phyloP scores from a whole-genome alignment of 2,888 invertebrate genomes.

The Drosophila sordidapex region DNA sequence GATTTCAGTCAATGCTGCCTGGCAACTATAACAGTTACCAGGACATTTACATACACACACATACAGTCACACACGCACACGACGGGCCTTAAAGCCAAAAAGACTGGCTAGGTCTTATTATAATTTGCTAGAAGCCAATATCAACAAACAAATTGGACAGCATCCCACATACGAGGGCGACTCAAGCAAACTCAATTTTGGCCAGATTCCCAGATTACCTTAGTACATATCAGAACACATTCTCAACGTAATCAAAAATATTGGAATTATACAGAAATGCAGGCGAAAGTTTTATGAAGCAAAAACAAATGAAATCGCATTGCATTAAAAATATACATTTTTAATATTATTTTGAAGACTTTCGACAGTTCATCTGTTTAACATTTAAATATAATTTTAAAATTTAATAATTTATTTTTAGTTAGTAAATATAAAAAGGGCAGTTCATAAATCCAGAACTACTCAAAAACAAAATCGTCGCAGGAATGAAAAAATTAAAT shows the following conservation, averaged over 20 bases:
- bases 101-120: conserved; percentile 46
- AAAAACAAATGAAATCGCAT: background rate
- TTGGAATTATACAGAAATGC: background rate
- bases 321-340: background rate
- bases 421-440: no score
- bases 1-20: conserved; percentile 53
- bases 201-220: background rate
- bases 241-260: background rate
- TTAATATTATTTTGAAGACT: background rate
- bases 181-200: background rate
- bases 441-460: no score
- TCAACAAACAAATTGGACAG: conserved; percentile 41
- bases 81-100: background rate
- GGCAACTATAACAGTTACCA: conserved; percentile 55
- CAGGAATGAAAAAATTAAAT: background rate
- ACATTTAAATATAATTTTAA: background rate
- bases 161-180: conserved; percentile 24
- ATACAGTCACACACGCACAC: background rate
- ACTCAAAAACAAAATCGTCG: background rate
- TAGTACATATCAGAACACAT: background rate
- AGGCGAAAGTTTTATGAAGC: background rate
- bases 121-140: conserved; percentile 49
- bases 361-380: background rate
- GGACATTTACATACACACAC: background rate
- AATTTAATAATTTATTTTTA: background rate